A percentile compares a stretch with the other conserved stretches of the same genome.
Evolutionary conservation across 2,888 invertebrate species (phyloP).

Genomic region (Tenthredo amoena): DNA sequence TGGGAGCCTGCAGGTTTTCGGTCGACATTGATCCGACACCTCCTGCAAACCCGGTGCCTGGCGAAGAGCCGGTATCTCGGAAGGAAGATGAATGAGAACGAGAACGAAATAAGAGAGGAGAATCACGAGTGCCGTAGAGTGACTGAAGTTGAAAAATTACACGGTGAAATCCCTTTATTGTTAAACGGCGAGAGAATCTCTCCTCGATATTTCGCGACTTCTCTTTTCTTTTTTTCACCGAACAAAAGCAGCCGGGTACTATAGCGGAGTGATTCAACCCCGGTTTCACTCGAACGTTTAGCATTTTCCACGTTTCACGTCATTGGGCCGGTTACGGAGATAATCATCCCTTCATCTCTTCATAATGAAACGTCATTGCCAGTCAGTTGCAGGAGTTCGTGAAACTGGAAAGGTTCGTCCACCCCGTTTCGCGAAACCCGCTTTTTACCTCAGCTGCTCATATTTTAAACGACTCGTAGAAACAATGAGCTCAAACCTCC

Average conservation of each 20-base stretch:
- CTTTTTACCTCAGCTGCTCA: neutral
- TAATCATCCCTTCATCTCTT: constrained; percentile 13
- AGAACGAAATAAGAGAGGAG: neutral
- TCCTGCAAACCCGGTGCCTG: neutral
- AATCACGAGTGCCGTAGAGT: constrained; percentile 3
- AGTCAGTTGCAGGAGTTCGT: neutral
- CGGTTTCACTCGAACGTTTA: neutral
- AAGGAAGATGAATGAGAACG: neutral
- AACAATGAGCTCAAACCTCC: neutral
- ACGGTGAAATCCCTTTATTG: constrained; percentile 15
- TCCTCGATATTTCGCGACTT: neutral
- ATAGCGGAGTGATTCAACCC: neutral
- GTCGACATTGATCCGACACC: constrained; percentile 45
- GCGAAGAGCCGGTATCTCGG: neutral
- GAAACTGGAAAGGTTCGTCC: neutral
- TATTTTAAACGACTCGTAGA: neutral
- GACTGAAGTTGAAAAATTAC: constrained; percentile 34
- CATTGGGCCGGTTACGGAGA: neutral
- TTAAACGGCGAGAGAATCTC: neutral
- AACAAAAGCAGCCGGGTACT: neutral
- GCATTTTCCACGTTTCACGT: neutral
- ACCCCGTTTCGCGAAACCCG: neutral
- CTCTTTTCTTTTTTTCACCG: neutral
- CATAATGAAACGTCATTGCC: neutral
- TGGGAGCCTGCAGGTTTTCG: constrained; percentile 6